These are phyloP conservation scores for Eonycteris spelaea DNA, from an alignment of 2,113 vertebrate species.

Conservation along the genomic window DNA sequence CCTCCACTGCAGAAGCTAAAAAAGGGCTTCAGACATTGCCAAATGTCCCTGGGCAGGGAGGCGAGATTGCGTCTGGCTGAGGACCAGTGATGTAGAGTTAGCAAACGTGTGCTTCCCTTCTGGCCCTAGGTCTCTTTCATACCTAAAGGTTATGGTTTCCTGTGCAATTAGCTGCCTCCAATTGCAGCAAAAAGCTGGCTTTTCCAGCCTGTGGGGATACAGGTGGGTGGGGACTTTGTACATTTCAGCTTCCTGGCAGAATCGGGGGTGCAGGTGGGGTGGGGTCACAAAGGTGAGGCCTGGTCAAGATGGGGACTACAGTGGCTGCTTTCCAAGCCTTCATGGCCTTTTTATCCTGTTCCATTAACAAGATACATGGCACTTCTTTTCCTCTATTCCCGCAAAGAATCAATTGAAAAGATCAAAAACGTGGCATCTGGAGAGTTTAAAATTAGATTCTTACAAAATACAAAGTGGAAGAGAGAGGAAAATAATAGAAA, in stretches of 20 bases:
- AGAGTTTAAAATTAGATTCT: constrained; percentile 71
- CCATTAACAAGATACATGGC: background rate
- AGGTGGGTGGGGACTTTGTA: background rate
- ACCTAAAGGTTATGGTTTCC: background rate
- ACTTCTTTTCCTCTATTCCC: constrained; percentile 53
- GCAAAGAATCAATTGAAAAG: constrained; percentile 57
- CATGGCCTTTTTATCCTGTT: background rate
- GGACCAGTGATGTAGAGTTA: background rate
- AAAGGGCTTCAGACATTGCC: background rate
- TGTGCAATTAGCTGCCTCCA: background rate
- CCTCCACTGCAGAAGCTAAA: background rate
- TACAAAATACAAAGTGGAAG: constrained; percentile 59
- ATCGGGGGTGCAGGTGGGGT: accelerated
- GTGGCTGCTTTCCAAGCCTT: background rate
- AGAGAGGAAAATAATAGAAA: constrained; percentile 53
- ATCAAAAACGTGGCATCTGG: constrained; percentile 66
- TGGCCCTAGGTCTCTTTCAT: background rate
- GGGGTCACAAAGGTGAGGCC: background rate
- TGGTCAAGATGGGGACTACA: background rate
- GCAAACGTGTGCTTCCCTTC: background rate
- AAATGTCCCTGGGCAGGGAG: background rate
- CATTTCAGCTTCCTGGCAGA: background rate
- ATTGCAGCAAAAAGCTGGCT: background rate
- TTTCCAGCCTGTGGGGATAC: background rate
- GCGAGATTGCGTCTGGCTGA: too few relatives aligned